Evolutionary conservation across 2,888 invertebrate species (phyloP).

Genomic region (Xylota sylvarum): DNA sequence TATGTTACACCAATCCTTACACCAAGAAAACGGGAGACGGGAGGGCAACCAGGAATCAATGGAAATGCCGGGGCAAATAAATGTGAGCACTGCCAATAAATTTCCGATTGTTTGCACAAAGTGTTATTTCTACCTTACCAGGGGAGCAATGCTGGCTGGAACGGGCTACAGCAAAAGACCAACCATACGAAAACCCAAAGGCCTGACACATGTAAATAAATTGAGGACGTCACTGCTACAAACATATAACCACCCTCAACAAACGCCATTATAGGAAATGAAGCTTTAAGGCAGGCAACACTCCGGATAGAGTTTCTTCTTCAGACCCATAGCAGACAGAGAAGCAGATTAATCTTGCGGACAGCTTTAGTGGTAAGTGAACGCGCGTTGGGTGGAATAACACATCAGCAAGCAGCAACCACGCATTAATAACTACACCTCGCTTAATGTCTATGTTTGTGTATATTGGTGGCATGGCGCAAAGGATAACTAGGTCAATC

Average conservation of each 20-base stretch:
- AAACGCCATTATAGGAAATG: slow-evolving; percentile 35
- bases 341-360: slow-evolving; percentile 60
- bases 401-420: slow-evolving; percentile 9
- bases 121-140: slow-evolving; percentile 58
- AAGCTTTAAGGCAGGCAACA: slow-evolving; percentile 33
- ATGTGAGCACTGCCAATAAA: slow-evolving; percentile 71
- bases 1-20: slow-evolving; percentile 7
- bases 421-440: slow-evolving; percentile 45
- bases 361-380: slow-evolving; percentile 50
- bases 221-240: slow-evolving; percentile 37
- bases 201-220: slow-evolving; percentile 68
- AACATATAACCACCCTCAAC: slow-evolving; percentile 26
- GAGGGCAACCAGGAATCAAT: slow-evolving; percentile 40
- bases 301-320: slow-evolving; percentile 5
- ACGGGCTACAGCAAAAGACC: slow-evolving; percentile 48
- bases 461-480: slow-evolving; percentile 17
- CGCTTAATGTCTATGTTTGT: slow-evolving; percentile 22
- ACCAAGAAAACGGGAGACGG: neutral
- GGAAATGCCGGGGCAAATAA: slow-evolving; percentile 72
- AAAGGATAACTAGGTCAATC: slow-evolving; percentile 64
- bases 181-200: slow-evolving; percentile 25
- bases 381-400: slow-evolving; percentile 2
- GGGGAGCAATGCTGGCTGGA: slow-evolving; percentile 14
- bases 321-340: slow-evolving; percentile 25
- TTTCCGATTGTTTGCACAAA: slow-evolving; percentile 76